phyloP scores from a whole-genome alignment of 2,113 vertebrate genomes.

The Pantherophis guttatus region DNA sequence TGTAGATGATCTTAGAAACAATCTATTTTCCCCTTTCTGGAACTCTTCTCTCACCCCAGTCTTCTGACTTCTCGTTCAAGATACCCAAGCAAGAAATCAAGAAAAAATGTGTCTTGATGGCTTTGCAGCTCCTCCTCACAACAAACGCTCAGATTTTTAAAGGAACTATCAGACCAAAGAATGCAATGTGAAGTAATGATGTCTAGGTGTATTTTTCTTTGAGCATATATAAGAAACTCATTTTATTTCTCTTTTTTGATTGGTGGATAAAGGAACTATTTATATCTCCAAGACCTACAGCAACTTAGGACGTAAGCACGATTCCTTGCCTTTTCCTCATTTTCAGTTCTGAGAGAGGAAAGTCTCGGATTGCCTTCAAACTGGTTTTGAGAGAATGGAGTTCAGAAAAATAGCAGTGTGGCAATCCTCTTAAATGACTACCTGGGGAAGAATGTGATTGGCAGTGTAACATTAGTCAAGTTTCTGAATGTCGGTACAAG shows the following conservation, averaged over 20 bases:
- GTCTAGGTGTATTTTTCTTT: not conserved
- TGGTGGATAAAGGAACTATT: not conserved
- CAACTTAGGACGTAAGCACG: not conserved
- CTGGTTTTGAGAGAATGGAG: not conserved
- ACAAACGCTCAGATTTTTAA: not conserved
- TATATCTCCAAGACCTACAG: not conserved
- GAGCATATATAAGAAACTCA: not conserved
- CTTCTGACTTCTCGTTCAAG: not conserved
- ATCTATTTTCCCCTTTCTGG: not conserved
- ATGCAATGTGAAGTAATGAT: not conserved
- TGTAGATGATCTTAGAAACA: not conserved
- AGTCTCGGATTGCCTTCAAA: not conserved
- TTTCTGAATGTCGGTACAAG: not conserved
- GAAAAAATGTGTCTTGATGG: not conserved
- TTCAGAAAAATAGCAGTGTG: not conserved
- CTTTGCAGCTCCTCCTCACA: not conserved
- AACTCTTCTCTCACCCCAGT: not conserved
- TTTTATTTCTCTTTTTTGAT: not conserved
- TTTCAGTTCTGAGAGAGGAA: not conserved
- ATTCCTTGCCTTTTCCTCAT: not conserved
- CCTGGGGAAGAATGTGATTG: not conserved
- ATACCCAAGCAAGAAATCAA: not conserved
- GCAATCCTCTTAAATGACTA: not conserved
- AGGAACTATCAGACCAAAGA: not conserved
- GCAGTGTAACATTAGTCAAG: not conserved